phyloP scores from a whole-genome alignment of 2,888 invertebrate species.

The Tenthredo mesomela region DNA sequence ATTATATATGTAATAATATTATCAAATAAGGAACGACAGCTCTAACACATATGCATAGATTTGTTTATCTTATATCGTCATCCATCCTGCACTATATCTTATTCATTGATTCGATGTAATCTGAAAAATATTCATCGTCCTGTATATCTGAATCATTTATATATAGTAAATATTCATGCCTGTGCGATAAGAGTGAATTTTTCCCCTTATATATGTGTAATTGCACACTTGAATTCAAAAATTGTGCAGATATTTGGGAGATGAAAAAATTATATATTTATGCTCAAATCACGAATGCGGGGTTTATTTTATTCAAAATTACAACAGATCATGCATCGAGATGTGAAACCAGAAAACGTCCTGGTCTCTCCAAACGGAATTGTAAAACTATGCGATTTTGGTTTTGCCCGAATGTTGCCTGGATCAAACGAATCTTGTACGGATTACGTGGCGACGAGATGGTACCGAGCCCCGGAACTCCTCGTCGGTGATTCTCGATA shows the following conservation, averaged over 20 bases:
- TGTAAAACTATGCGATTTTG: constrained; percentile 95
- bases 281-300: not conserved
- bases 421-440: constrained; percentile 89
- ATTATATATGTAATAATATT: not conserved
- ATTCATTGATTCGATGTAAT: constrained; percentile 5
- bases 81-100: not conserved
- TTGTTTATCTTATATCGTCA: not conserved
- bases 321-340: constrained; percentile 89
- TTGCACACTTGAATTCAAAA: not conserved
- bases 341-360: constrained; percentile 94
- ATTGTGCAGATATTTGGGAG: not conserved
- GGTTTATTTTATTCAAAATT: not conserved
- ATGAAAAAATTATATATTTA: not conserved
- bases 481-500: constrained; percentile 89
- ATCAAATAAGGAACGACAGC: not conserved
- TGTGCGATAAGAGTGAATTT: not conserved
- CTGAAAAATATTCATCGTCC: not conserved
- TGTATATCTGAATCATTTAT: not conserved
- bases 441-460: constrained; percentile 94
- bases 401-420: constrained; percentile 89
- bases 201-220: too few relatives aligned
- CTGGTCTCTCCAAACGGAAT: constrained; percentile 89
- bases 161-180: not conserved
- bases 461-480: constrained; percentile 94
- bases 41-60: not conserved